These are phyloP conservation scores for Spodoptera exigua DNA, from an alignment of 2,888 invertebrate species.

Conservation along the genomic window DNA sequence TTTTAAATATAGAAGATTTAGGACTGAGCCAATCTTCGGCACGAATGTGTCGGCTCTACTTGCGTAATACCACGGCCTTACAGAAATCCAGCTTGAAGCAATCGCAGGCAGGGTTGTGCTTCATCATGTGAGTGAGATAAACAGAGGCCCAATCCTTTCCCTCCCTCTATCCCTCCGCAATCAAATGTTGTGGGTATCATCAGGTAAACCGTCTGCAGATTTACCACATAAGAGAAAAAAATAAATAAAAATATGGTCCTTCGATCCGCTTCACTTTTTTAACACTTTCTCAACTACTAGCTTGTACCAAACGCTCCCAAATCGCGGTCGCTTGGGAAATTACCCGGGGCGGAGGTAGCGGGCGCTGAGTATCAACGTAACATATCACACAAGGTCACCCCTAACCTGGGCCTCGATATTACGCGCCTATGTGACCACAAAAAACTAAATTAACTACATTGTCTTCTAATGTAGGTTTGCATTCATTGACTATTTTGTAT, in stretches of 20 bases:
- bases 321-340: slow-evolving; percentile 60
- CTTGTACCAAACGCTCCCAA: slow-evolving; percentile 33
- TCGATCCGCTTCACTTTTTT: background rate
- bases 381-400: slow-evolving; percentile 52
- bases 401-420: slow-evolving; percentile 20
- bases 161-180: no score
- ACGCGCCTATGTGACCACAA: slow-evolving; percentile 13
- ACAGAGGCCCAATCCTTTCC: no score
- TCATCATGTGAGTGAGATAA: no score
- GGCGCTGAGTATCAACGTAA: slow-evolving; percentile 43
- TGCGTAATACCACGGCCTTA: no score
- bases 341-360: slow-evolving; percentile 52
- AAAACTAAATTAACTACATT: slow-evolving; percentile 22
- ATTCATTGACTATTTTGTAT: slow-evolving; percentile 1
- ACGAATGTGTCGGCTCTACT: no score
- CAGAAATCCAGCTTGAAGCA: no score
- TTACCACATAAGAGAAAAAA: no score
- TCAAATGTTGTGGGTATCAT: no score
- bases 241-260: background rate
- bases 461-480: background rate
- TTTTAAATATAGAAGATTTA: no score
- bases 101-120: no score
- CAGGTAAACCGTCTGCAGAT: no score
- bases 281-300: slow-evolving; percentile 13
- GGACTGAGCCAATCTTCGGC: no score